Evolutionary conservation across 2,888 invertebrate species (phyloP), one percentile per base, ranked within the genome.

Genomic region (Apotomis turbidana): DNA sequence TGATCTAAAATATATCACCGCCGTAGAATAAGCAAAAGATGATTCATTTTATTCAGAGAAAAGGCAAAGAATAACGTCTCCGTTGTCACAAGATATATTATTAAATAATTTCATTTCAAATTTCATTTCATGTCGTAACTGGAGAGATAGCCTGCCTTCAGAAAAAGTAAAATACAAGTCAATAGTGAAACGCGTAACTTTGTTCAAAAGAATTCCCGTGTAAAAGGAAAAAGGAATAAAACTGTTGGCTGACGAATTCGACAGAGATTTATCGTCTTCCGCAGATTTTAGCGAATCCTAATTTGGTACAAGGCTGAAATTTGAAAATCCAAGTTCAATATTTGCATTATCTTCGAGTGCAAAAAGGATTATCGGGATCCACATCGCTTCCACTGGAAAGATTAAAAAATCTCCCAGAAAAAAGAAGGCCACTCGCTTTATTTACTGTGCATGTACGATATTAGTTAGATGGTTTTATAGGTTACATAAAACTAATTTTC

Each of bases 181-280:
- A 68, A 73, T 73, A 70, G 70, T 68, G 69, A 67, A 80, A 79
- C 79, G 76, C 78, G 78, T 83, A 87, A 87, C 85, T 87, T 87
- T 84, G 84, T 85, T 85, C 76, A 79, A 83, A 85, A 85, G 83
- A 85, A 86, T 84, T 78, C 78, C 78, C 74, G 76, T 79, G 79
- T 76, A 80, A 84, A 85, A 82, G 78, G 80, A 80, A 84, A 85
- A 87, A 84, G 82, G 85, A 88, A 89, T 86, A 85, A 88, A 87
- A 88, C 82, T 85, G 86, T 86, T 86, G 80, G 82, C 89, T 88
- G 88, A 89, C 87, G 87, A 87, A 87, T 87, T 88, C 87, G 88
- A 89, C 88, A 86, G 84, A 87, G 88, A 89, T 88, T 88, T 88
- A 89, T 88, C 83, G 86, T 88, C 84, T 85, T 78, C 76, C 80